A percentile compares a stretch with the other conserved stretches of the same genome.
Evolutionary conservation across 2,888 invertebrate genomes (phyloP).

Genomic region (Thera britannica): DNA sequence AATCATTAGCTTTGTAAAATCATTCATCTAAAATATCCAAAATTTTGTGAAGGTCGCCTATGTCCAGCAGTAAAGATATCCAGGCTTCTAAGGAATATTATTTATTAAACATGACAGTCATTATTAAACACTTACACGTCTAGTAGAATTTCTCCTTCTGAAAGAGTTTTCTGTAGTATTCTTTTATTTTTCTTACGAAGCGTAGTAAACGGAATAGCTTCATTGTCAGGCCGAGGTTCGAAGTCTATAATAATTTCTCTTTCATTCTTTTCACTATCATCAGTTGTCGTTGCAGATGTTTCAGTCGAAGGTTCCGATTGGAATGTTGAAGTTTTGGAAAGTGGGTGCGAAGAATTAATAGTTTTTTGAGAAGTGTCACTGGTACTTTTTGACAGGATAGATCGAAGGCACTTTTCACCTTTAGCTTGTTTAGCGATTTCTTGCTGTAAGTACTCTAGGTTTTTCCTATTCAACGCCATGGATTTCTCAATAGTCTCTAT

Average conservation of each 20-base stretch:
- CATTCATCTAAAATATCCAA: no score
- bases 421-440: conserved; percentile 81
- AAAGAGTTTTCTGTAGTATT: conserved; percentile 89
- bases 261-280: conserved; percentile 86
- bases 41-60: no score
- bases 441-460: conserved; percentile 81
- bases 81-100: no score
- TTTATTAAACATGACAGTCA: no score
- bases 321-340: conserved; percentile 80
- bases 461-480: conserved; percentile 80
- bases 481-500: conserved; percentile 82
- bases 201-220: conserved; percentile 87
- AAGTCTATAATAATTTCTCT: conserved; percentile 95
- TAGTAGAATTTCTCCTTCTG: conserved; percentile 91
- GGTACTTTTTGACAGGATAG: conserved; percentile 76
- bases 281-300: conserved; percentile 80
- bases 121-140: conserved; percentile 74
- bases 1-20: neutral
- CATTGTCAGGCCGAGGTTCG: conserved; percentile 89
- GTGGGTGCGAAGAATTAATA: conserved; percentile 69
- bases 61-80: no score
- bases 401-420: conserved; percentile 68
- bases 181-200: conserved; percentile 78
- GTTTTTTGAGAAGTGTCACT: conserved; percentile 78
- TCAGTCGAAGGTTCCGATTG: conserved; percentile 83